These are phyloP conservation scores for Platichthys stellatus DNA, from an alignment of 2,113 vertebrate species.

Conservation along the genomic window DNA sequence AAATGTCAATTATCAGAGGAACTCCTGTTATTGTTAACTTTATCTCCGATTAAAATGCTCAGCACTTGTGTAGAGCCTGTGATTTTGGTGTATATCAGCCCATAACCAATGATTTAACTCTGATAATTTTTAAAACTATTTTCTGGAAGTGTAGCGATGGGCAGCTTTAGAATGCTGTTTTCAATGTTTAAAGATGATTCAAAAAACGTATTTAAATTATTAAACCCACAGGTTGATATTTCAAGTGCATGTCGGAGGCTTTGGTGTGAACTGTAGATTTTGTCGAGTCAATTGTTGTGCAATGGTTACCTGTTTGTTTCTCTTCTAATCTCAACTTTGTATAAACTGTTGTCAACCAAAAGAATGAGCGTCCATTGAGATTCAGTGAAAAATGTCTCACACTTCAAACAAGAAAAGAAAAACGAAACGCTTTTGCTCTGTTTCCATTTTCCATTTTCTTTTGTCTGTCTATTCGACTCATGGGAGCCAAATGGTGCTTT, in stretches of 20 bases:
- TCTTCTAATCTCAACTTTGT: background rate
- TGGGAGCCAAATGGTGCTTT: conserved; percentile 63
- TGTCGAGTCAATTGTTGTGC: background rate
- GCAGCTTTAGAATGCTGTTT: background rate
- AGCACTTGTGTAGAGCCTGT: background rate
- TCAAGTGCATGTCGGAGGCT: background rate
- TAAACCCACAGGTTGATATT: background rate
- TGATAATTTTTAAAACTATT: background rate
- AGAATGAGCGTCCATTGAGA: too few species aligned
- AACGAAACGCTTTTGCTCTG: background rate
- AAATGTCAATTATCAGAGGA: background rate
- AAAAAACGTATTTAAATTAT: background rate
- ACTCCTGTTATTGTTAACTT: background rate
- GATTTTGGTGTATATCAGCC: background rate
- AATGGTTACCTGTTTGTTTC: background rate
- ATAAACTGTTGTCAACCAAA: background rate
- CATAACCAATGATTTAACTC: background rate
- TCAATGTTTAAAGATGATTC: background rate
- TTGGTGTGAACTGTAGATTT: background rate
- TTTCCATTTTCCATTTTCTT: conserved; percentile 37
- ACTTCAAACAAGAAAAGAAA: background rate
- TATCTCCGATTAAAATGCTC: background rate
- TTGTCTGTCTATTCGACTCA: conserved; percentile 52
- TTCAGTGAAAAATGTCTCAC: background rate
- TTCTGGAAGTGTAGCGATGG: background rate